A percentile compares a stretch with the other conserved stretches of the same genome.
Evolutionary conservation across 1,140 invertebrate species (phyloP).

Genomic region (Diuraphis noxia): DNA sequence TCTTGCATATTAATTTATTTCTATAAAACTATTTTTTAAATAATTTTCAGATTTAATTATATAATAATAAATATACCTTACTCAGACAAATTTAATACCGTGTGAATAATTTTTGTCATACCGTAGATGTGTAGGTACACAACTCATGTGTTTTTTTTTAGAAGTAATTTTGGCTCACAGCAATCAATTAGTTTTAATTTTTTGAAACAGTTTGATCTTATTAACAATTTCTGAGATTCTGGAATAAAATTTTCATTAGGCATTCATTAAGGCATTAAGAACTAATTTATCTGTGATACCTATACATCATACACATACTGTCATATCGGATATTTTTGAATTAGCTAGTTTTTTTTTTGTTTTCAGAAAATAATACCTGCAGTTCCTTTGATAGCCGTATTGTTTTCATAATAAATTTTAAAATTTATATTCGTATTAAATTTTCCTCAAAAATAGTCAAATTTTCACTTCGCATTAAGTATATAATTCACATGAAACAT

Average conservation of each 20-base stretch:
- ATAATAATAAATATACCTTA: neutral
- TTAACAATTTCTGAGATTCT: neutral
- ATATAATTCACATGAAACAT: neutral
- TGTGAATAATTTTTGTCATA: neutral
- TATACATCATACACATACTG: neutral
- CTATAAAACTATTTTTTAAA: neutral
- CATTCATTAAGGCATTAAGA: too few relatives aligned
- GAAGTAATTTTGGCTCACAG: neutral
- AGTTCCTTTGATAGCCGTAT: neutral
- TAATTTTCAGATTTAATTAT: neutral
- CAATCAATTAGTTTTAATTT: neutral
- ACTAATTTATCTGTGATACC: neutral
- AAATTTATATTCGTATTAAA: too few relatives aligned
- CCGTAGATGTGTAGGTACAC: neutral
- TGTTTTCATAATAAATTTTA: neutral
- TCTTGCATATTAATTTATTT: too few relatives aligned
- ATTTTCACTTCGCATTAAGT: neutral
- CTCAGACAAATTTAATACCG: neutral
- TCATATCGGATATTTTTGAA: neutral
- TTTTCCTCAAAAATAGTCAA: neutral
- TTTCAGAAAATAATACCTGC: neutral
- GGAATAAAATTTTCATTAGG: neutral
- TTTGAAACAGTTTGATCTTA: neutral
- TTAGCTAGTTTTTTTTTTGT: neutral
- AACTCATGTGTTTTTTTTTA: neutral